These are phyloP conservation scores for Megastigmus dorsalis DNA, from an alignment of 2,888 invertebrate genomes.

Conservation along the genomic window DNA sequence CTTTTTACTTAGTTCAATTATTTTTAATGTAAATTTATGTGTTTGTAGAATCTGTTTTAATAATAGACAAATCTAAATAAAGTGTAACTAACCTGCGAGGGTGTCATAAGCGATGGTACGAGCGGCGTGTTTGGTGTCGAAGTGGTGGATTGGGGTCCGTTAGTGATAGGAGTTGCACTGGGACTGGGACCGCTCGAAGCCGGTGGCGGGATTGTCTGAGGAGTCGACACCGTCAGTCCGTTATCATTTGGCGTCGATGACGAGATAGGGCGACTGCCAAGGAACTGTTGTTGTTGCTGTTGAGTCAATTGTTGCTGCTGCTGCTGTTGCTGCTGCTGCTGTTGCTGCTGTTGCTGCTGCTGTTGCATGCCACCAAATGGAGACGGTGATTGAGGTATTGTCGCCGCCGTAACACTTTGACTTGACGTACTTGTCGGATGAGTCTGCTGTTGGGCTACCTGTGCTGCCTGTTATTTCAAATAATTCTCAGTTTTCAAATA, in stretches of 20 bases:
- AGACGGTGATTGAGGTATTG: constrained; percentile 76
- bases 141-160: constrained; percentile 72
- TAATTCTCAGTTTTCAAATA: too few relatives aligned
- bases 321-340: constrained; percentile 76
- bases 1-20: too few relatives aligned
- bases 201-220: constrained; percentile 73
- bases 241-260: constrained; percentile 69
- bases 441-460: constrained; percentile 63
- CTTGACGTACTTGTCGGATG: constrained; percentile 71
- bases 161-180: constrained; percentile 68
- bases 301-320: constrained; percentile 76
- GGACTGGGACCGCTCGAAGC: constrained; percentile 72
- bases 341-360: constrained; percentile 76
- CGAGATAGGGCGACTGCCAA: constrained; percentile 71
- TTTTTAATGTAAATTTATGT: neutral
- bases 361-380: constrained; percentile 76
- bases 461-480: constrained; percentile 62
- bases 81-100: constrained; percentile 79
- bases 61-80: neutral
- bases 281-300: constrained; percentile 76
- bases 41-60: neutral
- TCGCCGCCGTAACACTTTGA: constrained; percentile 65
- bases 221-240: constrained; percentile 75
- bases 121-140: constrained; percentile 72
- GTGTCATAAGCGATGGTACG: constrained; percentile 77